phyloP scores from a whole-genome alignment of 2,888 invertebrate species.

The Megalurothrips usitatus region DNA sequence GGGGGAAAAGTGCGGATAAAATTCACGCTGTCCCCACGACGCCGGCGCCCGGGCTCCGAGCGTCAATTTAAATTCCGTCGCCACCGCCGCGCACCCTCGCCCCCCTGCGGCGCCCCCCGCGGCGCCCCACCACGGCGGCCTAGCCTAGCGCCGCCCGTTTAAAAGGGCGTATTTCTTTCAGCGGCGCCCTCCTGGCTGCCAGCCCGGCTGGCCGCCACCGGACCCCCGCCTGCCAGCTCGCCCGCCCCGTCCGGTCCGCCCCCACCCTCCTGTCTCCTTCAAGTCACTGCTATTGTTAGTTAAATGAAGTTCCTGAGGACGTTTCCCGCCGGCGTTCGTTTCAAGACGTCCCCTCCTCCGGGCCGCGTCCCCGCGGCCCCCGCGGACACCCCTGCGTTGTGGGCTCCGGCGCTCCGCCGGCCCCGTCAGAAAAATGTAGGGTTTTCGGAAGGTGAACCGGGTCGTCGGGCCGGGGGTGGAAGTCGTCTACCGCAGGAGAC shows the following conservation, averaged over 20 bases:
- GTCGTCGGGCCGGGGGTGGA: no score
- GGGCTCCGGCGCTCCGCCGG: no score
- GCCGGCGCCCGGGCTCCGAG: background rate
- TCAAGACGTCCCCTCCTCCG: background rate
- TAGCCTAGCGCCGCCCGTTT: background rate
- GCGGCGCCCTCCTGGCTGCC: background rate
- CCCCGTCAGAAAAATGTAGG: no score
- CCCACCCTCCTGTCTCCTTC: background rate
- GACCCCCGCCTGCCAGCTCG: background rate
- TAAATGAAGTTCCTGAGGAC: conserved; percentile 19
- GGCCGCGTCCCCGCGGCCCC: background rate
- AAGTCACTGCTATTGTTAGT: conserved; percentile 13
- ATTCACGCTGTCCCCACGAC: no score
- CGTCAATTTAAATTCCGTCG: conserved; percentile 15
- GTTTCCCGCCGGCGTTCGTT: conserved; percentile 4
- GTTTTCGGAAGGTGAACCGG: no score
- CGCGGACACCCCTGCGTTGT: no score
- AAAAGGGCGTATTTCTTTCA: conserved; percentile 1
- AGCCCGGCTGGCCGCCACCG: no score
- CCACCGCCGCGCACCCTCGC: background rate
- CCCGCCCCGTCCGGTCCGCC: background rate
- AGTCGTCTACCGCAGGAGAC: no score
- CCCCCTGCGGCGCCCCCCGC: no score
- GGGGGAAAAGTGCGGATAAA: no score
- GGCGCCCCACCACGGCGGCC: background rate